Evolutionary conservation across 2,797 vertebrate genomes (phyloP).

Genomic region (Chaetophractus vellerosus): DNA sequence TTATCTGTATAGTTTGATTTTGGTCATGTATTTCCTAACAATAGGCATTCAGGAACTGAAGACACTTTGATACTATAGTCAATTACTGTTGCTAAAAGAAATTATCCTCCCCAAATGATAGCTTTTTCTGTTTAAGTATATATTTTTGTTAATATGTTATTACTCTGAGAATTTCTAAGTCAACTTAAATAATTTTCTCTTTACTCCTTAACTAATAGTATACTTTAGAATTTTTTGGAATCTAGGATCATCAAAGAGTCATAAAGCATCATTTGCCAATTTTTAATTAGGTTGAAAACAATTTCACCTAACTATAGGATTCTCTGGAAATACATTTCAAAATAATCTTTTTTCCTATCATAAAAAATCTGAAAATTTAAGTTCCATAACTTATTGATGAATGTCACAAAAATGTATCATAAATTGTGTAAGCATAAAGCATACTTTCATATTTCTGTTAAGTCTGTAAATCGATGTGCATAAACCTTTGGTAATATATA

Average conservation of each 20-base stretch:
- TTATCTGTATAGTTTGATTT: background rate
- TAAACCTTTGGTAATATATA: background rate
- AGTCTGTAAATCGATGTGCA: background rate
- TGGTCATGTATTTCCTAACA: background rate
- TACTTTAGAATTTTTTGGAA: background rate
- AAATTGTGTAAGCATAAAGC: background rate
- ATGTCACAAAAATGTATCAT: background rate
- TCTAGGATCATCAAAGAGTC: background rate
- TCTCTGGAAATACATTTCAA: background rate
- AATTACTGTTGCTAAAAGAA: conserved; percentile 53
- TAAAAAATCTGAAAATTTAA: conserved; percentile 13
- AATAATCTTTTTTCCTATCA: background rate
- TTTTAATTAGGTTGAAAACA: conserved; percentile 50
- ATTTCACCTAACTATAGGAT: background rate
- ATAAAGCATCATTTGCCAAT: conserved; percentile 15
- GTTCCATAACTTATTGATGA: background rate
- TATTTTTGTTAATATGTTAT: conserved; percentile 13
- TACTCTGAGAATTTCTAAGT: conserved; percentile 44
- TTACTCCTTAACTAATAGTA: conserved; percentile 3
- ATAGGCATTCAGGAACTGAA: background rate
- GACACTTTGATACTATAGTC: conserved; percentile 56
- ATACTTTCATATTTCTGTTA: background rate
- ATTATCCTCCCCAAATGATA: background rate
- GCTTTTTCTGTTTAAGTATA: conserved; percentile 10
- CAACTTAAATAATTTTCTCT: conserved; percentile 16